phyloP scores from a whole-genome alignment of 2,113 vertebrate species.

The Meleagris gallopavo region DNA sequence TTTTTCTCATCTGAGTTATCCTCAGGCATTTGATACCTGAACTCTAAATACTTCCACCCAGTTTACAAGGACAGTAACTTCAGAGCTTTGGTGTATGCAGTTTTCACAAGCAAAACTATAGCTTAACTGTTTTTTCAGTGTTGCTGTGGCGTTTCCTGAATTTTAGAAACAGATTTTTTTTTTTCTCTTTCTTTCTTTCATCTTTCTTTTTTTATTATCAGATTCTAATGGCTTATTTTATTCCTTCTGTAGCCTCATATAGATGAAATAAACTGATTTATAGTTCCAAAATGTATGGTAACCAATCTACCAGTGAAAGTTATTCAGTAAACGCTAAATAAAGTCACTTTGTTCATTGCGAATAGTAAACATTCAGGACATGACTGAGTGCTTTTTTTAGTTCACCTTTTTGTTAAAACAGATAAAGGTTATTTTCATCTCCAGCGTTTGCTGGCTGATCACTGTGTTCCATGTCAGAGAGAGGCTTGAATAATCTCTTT shows the following conservation, averaged over 20 bases:
- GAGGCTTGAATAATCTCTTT: conserved; percentile 76
- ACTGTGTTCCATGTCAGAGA: conserved; percentile 75
- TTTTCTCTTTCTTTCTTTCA: neutral
- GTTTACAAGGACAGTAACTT: neutral
- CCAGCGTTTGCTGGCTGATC: conserved; percentile 73
- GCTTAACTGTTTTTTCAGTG: neutral
- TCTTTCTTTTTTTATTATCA: neutral
- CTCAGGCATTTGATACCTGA: neutral
- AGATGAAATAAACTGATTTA: neutral
- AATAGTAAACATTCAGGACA: conserved; percentile 64
- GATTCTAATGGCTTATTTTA: neutral
- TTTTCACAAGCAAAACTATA: neutral
- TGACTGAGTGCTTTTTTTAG: conserved; percentile 58
- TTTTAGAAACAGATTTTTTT: neutral
- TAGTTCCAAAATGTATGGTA: neutral
- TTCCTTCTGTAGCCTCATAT: neutral
- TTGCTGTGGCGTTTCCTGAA: neutral
- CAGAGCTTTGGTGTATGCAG: neutral
- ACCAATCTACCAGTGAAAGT: neutral
- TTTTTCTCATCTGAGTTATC: neutral
- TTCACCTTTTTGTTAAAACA: conserved; percentile 68
- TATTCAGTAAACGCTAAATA: conserved; percentile 16
- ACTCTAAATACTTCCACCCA: neutral
- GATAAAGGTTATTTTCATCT: conserved; percentile 79
- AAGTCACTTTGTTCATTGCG: conserved; percentile 19